Evolutionary conservation across 2,113 vertebrate species (phyloP).

Genomic region (Phalacrocorax brasilianus): DNA sequence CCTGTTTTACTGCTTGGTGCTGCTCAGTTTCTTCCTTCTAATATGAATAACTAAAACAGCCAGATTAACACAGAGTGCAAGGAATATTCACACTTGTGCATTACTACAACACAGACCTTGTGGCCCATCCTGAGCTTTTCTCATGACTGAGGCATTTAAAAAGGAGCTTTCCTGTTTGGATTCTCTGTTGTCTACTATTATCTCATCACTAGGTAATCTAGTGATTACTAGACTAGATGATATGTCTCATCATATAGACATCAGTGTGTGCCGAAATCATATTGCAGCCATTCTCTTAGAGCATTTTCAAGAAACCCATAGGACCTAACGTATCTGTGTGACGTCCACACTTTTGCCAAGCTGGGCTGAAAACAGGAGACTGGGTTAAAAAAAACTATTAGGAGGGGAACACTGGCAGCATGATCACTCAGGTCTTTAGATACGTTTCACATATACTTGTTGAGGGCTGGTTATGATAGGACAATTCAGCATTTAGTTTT

Average conservation of each 20-base stretch:
- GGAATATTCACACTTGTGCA: not conserved
- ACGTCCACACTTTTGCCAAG: not conserved
- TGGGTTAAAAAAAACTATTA: not conserved
- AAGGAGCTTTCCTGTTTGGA: not conserved
- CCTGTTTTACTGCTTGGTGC: not conserved
- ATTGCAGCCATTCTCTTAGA: not conserved
- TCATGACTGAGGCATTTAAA: not conserved
- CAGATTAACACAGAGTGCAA: too few relatives aligned
- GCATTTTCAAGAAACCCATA: not conserved
- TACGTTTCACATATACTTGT: not conserved
- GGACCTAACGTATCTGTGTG: not conserved
- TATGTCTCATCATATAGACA: too few relatives aligned
- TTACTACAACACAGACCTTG: not conserved
- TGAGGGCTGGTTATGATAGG: not conserved
- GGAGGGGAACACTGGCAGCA: not conserved
- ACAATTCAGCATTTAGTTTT: not conserved
- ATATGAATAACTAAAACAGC: not conserved
- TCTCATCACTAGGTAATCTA: too few relatives aligned
- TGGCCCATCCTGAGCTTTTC: not conserved
- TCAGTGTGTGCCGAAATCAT: not conserved
- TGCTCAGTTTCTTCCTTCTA: not conserved
- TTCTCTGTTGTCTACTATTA: not conserved
- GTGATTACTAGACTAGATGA: too few relatives aligned
- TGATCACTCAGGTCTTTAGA: not conserved
- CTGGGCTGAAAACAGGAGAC: not conserved